phyloP scores from a whole-genome alignment of 2,113 vertebrate species.

The Platycercus adscitus region DNA sequence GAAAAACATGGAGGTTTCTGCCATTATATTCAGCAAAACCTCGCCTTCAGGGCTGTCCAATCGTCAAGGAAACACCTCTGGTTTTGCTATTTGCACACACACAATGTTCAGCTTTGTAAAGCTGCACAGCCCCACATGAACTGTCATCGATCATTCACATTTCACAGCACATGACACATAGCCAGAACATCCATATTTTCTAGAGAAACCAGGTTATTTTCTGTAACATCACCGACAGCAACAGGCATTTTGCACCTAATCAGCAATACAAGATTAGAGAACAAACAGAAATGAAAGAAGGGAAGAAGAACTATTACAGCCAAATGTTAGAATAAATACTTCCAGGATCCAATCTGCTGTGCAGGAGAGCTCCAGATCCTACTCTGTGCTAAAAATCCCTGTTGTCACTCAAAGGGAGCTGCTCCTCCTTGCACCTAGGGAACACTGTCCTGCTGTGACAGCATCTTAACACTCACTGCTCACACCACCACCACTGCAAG shows the following conservation, averaged over 20 bases:
- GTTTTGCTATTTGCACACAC: not conserved
- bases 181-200: not conserved
- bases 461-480: not conserved
- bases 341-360: not conserved
- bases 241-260: not conserved
- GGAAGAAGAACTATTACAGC: not conserved
- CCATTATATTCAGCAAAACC: not conserved
- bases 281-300: not conserved
- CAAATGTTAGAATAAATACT: not conserved
- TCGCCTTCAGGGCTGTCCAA: not conserved
- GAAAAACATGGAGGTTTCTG: not conserved
- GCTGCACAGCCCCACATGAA: not conserved
- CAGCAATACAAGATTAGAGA: not conserved
- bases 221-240: not conserved
- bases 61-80: not conserved
- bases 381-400: not conserved
- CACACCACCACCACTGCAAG: not conserved
- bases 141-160: accelerated
- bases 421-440: not conserved
- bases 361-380: not conserved
- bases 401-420: not conserved
- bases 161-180: accelerated
- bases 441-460: not conserved
- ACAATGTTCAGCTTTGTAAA: not conserved
- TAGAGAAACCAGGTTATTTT: not conserved